Evolutionary conservation across 2,888 invertebrate species (phyloP).

Genomic region (Cephus rjabovi): DNA sequence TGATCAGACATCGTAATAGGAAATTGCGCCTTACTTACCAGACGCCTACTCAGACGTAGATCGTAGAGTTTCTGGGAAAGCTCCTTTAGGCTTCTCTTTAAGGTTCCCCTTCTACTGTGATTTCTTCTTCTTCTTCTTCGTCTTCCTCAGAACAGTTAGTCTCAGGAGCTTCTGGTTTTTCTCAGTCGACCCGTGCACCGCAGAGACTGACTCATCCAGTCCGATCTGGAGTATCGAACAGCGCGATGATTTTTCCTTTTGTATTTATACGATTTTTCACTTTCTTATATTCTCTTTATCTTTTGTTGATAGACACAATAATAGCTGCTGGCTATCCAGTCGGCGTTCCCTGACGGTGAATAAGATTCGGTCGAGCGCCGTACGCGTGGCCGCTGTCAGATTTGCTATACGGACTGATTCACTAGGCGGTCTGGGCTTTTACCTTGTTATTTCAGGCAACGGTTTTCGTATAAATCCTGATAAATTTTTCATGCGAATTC

Average conservation of each 20-base stretch:
- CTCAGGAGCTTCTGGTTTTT: slow-evolving; percentile 44
- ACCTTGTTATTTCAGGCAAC: slow-evolving; percentile 49
- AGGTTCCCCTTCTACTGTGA: not conserved
- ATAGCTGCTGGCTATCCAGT: not conserved
- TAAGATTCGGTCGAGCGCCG: not conserved
- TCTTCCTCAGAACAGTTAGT: slow-evolving; percentile 1
- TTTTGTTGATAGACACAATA: not conserved
- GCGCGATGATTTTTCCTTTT: not conserved
- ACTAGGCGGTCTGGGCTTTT: slow-evolving; percentile 24
- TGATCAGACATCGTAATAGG: not conserved
- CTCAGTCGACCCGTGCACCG: slow-evolving; percentile 27
- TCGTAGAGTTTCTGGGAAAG: slow-evolving; percentile 35
- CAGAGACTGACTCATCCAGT: not conserved
- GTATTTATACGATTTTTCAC: not conserved
- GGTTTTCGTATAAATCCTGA: slow-evolving; percentile 36
- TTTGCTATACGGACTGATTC: slow-evolving; percentile 41
- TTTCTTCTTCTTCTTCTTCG: slow-evolving; percentile 5
- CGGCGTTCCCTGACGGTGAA: slow-evolving; percentile 5
- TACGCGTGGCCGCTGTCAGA: slow-evolving; percentile 38
- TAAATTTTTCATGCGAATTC: slow-evolving; percentile 1
- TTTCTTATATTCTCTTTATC: not conserved
- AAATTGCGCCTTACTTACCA: slow-evolving; percentile 32
- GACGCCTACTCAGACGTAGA: slow-evolving; percentile 25
- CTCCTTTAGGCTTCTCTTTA: slow-evolving; percentile 18
- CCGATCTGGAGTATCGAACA: not conserved